A percentile compares a stretch with the other conserved stretches of the same genome.
These are phyloP conservation scores for Saccopteryx bilineata DNA, from an alignment of 2,113 vertebrate species.

Conservation along the genomic window DNA sequence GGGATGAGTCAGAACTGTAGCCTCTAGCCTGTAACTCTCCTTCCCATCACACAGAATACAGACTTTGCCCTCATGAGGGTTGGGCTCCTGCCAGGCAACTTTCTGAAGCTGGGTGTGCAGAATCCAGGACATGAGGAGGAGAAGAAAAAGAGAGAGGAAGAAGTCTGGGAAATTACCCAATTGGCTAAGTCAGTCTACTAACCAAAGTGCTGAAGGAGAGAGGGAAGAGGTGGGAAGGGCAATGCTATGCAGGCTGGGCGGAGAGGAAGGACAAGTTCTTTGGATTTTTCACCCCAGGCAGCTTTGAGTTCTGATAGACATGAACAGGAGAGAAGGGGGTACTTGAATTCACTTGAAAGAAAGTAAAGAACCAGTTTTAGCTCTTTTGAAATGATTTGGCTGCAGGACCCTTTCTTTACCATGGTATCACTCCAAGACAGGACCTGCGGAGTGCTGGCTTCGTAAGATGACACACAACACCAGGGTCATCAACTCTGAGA, in stretches of 20 bases:
- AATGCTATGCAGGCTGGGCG: rapidly evolving
- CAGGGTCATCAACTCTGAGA: neutral
- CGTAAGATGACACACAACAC: neutral
- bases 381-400: neutral
- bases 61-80: neutral
- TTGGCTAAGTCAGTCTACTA: too few species aligned
- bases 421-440: neutral
- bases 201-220: neutral
- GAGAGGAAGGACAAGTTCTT: neutral
- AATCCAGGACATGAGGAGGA: neutral
- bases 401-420: neutral
- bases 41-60: neutral
- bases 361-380: neutral
- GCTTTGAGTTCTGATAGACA: neutral
- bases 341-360: neutral
- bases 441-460: neutral
- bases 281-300: neutral
- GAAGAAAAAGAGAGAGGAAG: neutral
- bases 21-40: neutral
- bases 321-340: neutral
- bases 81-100: neutral
- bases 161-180: neutral
- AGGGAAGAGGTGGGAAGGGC: neutral
- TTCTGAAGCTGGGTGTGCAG: neutral
- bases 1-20: neutral